phyloP scores from a whole-genome alignment of 2,113 vertebrate genomes.

The Labeo rohita region DNA sequence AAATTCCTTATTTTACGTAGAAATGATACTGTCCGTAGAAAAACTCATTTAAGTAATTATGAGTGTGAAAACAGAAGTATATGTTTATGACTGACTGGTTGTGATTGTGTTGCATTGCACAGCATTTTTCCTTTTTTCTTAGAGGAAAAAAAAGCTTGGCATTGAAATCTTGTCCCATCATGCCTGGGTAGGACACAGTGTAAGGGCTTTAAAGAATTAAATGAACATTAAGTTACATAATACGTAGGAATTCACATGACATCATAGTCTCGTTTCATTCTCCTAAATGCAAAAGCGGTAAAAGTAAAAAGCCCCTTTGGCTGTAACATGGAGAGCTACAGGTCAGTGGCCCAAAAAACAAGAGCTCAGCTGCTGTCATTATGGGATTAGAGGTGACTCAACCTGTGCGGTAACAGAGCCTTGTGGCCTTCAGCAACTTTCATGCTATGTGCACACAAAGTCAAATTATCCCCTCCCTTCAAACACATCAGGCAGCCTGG shows the following conservation, averaged over 20 bases:
- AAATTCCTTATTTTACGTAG: not conserved
- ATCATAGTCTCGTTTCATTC: constrained; percentile 3
- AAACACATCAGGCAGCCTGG: not conserved
- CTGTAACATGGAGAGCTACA: not conserved
- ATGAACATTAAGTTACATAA: not conserved
- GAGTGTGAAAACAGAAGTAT: not conserved
- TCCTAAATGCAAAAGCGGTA: not conserved
- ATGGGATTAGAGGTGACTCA: constrained; percentile 52
- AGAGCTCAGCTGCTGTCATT: constrained; percentile 43
- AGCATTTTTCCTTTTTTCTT: not conserved
- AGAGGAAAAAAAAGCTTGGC: not conserved
- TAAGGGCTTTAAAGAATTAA: not conserved
- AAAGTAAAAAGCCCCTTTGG: not conserved
- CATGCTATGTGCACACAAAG: not conserved
- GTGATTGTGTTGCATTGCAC: not conserved
- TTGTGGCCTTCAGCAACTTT: not conserved
- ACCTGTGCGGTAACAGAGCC: not conserved
- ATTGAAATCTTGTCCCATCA: not conserved
- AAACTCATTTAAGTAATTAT: not conserved
- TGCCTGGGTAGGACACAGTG: not conserved
- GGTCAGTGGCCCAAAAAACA: constrained; percentile 21
- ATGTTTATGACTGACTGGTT: not conserved
- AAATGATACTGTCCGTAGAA: not conserved
- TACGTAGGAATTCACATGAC: constrained; percentile 6
- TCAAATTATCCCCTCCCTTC: not conserved